Percentiles rank a stretch among this genome's conserved stretches.
Conservation (phyloP, 2,113 vertebrate species). For the Lepus americanus region DNA sequence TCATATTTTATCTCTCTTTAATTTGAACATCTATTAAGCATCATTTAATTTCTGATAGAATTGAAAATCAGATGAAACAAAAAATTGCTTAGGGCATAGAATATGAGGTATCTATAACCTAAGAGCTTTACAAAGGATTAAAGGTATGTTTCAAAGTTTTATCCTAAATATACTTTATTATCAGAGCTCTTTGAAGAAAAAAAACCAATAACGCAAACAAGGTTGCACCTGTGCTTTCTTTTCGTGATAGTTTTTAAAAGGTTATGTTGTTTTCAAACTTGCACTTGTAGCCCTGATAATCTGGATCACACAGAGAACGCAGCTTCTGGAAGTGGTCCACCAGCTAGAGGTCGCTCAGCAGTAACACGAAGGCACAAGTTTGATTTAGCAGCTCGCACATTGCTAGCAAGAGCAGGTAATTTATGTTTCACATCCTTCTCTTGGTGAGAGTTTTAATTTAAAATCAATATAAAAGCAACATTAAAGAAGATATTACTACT, state of each 20-base stretch:
- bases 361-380: conserved; percentile 96
- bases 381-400: conserved; percentile 95
- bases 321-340: conserved; percentile 90
- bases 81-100: background rate
- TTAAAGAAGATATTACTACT: conserved; percentile 51
- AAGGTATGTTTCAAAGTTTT: conserved; percentile 38
- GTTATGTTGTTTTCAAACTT: conserved; percentile 55
- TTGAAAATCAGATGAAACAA: conserved; percentile 59
- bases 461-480: conserved; percentile 46
- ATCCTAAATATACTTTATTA: background rate
- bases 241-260: conserved; percentile 39
- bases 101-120: conserved; percentile 19
- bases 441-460: conserved; percentile 52
- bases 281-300: conserved; percentile 91
- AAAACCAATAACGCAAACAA: background rate
- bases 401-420: conserved; percentile 97
- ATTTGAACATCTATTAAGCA: conserved; percentile 47
- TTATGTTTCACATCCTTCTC: conserved; percentile 51
- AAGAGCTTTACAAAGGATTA: background rate
- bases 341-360: conserved; percentile 91
- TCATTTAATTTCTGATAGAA: conserved; percentile 61
- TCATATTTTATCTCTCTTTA: conserved; percentile 24
- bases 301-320: conserved; percentile 93
- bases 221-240: conserved; percentile 21
- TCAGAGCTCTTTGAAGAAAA: conserved; percentile 39